Base-by-base conservation (phyloP, 2,797 vertebrate genomes). In the Emys orbicularis region DNA sequence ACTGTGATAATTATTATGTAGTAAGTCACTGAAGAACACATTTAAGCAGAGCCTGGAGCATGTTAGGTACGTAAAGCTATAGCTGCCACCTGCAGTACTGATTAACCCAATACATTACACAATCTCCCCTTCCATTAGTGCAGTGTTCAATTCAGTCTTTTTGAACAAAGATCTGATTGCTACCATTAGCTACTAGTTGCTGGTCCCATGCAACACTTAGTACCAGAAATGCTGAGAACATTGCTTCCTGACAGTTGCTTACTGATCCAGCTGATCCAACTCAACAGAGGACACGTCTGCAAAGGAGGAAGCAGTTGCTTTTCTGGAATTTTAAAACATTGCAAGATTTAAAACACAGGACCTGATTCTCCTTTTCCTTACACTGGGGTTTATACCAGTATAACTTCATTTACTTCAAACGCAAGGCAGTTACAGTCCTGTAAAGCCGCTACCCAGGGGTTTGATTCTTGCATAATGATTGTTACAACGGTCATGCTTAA, bases 291-390 rank as follows among this genome's bases (percentile, higher is more conserved):
- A 91, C 49, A 37, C 76, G 53, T 91, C 94, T 49, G 57, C 86
- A 77, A 50, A 89, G 47, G 89, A 23, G 41, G 93, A 93, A 87
- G 81, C 92, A 83, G 91, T 86, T 93, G 54, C 83, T 90, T 86
- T 92, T 79, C 91, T 81, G 89, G 54, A 91, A 59, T 77, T 91
- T 81, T 94, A 95, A 95, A 96, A 92, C 37, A 65, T 27, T 15
- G 41, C 44, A 49, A 77, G 41, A 47, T 47, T 47, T 27, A 27
- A 27, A 47, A 44, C 25, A 25, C 7, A 47, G 6, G 25, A 4
- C 12, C 27, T 31, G 74, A 49, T 29, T 27, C 41, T 76, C 23
- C 13, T 25, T 23, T 72, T 61, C 16, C 68, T 41, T 72, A 41
- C 37, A 8, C 4, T 77, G 44, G 13, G 8, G 27, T 18, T 77